These are phyloP conservation scores for Enchytraeus crypticus DNA, from an alignment of 2,888 invertebrate genomes.

Conservation along the genomic window DNA sequence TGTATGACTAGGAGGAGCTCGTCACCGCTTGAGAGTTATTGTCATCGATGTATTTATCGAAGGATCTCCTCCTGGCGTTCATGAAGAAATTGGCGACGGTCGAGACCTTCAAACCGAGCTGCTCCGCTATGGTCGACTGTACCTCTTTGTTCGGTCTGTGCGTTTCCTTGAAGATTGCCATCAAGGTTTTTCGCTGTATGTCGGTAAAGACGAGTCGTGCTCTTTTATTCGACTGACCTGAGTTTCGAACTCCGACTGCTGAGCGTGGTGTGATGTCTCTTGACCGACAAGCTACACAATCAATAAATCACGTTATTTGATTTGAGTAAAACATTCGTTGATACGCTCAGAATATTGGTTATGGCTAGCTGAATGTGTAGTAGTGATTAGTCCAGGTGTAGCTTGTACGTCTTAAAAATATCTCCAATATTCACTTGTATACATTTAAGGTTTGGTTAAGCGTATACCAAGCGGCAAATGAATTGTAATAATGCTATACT, in stretches of 20 bases:
- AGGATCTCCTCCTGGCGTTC: conserved; percentile 84
- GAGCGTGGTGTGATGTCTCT: neutral
- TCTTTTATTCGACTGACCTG: conserved; percentile 86
- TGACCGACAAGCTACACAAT: neutral
- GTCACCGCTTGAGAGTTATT: neutral
- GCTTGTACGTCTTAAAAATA: too few species aligned
- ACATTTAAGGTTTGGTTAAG: too few species aligned
- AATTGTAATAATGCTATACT: too few species aligned
- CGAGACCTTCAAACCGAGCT: conserved; percentile 89
- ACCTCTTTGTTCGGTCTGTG: conserved; percentile 98
- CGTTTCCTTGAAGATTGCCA: conserved; percentile 99
- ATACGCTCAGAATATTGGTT: too few species aligned
- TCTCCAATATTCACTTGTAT: too few species aligned
- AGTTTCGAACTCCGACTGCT: too few species aligned
- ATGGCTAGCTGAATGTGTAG: too few species aligned
- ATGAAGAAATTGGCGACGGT: conserved; percentile 99
- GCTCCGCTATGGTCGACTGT: conserved; percentile 97
- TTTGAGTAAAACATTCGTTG: neutral
- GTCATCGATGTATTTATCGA: conserved; percentile 88
- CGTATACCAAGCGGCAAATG: too few species aligned
- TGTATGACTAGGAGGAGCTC: too few species aligned
- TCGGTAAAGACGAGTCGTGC: conserved; percentile 99
- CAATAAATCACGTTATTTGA: neutral
- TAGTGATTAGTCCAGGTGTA: too few species aligned
- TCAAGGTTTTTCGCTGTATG: conserved; percentile 97